Percentiles rank a stretch among this genome's conserved stretches.
Conservation (phyloP, 2,888 invertebrate genomes). For the Tipula unca region DNA sequence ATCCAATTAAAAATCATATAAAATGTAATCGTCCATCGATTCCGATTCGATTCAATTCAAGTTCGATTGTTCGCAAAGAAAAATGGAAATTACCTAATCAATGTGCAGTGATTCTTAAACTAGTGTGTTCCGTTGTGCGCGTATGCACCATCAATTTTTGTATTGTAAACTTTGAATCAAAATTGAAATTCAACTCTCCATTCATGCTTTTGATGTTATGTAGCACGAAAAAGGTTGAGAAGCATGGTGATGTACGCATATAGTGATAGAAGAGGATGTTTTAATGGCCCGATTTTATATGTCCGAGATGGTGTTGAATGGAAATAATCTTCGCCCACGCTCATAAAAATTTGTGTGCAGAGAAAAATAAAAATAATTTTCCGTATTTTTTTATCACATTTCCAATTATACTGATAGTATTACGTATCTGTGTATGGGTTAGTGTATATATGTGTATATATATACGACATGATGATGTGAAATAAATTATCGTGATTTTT, state of each 20-base stretch:
- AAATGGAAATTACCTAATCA: not conserved
- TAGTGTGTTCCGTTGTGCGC: too few species aligned
- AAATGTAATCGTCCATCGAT: not conserved
- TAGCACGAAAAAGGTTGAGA: not conserved
- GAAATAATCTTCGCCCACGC: not conserved
- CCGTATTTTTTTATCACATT: not conserved
- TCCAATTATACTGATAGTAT: not conserved
- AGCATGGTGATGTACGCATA: not conserved
- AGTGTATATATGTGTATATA: not conserved
- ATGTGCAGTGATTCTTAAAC: not conserved
- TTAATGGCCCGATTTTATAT: not conserved
- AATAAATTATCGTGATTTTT: not conserved
- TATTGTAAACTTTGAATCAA: too few species aligned
- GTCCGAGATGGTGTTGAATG: not conserved
- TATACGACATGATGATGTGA: not conserved
- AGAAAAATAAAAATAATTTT: not conserved
- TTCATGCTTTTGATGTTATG: too few species aligned
- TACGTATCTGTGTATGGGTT: not conserved
- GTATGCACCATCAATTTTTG: too few species aligned
- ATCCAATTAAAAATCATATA: too few species aligned
- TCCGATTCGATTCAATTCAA: not conserved
- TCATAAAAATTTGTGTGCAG: not conserved
- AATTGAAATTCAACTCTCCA: too few species aligned
- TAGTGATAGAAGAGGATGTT: not conserved
- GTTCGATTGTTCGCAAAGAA: not conserved